A percentile compares a stretch with the other conserved stretches of the same genome.
Evolutionary conservation across 2,797 vertebrate species (phyloP).

Genomic region (Taenioides sp.): DNA sequence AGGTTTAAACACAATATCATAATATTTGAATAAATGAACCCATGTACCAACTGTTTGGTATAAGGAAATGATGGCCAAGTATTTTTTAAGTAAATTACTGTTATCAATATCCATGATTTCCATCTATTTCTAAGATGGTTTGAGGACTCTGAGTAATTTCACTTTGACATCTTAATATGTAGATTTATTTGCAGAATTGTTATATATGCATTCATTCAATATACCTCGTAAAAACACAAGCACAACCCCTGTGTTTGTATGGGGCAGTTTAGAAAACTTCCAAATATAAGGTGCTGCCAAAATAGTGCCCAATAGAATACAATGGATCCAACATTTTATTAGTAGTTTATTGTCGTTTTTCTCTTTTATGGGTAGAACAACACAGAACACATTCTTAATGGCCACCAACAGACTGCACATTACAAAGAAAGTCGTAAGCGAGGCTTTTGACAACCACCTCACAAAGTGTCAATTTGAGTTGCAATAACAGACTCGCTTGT

Average conservation of each 20-base stretch:
- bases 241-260: neutral
- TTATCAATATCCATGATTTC: neutral
- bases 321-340: neutral
- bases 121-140: no score
- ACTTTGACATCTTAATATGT: neutral
- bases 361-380: slow-evolving; percentile 7
- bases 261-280: neutral
- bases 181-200: neutral
- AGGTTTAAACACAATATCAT: neutral
- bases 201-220: neutral
- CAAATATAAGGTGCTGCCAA: neutral
- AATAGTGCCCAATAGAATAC: neutral
- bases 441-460: slow-evolving; percentile 40
- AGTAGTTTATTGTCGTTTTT: slow-evolving; percentile 1
- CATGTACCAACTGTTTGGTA: neutral
- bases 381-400: slow-evolving; percentile 31
- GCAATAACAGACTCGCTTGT: slow-evolving; percentile 42
- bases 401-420: slow-evolving; percentile 59
- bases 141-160: neutral
- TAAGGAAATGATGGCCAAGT: neutral
- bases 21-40: neutral
- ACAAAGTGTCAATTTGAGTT: slow-evolving; percentile 42
- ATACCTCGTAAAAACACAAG: no score
- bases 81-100: neutral
- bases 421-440: slow-evolving; percentile 56